phyloP scores from a whole-genome alignment of 2,113 vertebrate species.

The Tragelaphus strepsiceros region DNA sequence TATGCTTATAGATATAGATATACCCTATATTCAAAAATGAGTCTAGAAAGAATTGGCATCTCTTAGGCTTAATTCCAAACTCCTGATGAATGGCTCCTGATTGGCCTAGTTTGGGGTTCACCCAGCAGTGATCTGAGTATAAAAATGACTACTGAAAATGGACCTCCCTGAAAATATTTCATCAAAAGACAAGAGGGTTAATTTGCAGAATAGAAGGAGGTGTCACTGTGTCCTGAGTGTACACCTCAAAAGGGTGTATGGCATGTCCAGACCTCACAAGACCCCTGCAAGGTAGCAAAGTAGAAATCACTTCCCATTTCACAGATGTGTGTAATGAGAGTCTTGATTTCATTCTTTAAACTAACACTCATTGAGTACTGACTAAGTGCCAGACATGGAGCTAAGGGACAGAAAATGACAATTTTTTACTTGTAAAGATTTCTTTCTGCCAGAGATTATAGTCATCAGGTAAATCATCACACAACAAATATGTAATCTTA shows the following conservation, averaged over 20 bases:
- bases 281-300: background rate
- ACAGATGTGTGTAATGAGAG: background rate
- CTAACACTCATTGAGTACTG: background rate
- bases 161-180: background rate
- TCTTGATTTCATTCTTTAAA: background rate
- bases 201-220: background rate
- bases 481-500: background rate
- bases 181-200: background rate
- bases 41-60: background rate
- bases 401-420: background rate
- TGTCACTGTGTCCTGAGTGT: background rate
- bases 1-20: background rate
- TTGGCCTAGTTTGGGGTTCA: background rate
- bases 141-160: background rate
- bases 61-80: background rate
- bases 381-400: background rate
- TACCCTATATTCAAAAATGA: background rate
- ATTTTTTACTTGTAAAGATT: background rate
- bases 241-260: fast-evolving
- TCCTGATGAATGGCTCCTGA: background rate
- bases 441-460: background rate
- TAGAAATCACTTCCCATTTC: background rate
- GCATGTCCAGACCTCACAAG: background rate
- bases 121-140: background rate
- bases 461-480: background rate